Percentiles rank a stretch among this genome's conserved stretches.
Conservation (phyloP, 2,797 vertebrate species). For the Phoxinus dragarum region DNA sequence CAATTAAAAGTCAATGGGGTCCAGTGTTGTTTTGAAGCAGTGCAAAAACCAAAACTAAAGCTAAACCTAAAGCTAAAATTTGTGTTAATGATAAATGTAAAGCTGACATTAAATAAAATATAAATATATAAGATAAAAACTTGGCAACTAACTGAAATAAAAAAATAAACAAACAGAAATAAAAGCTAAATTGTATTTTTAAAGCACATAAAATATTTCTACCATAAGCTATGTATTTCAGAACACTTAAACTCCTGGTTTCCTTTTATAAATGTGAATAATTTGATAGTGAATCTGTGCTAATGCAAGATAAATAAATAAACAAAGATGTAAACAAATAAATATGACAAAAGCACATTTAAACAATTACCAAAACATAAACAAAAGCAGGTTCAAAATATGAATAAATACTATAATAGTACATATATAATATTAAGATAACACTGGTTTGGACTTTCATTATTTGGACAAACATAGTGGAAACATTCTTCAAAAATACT, state of each 20-base stretch:
- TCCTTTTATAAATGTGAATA: background rate
- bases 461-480: background rate
- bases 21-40: background rate
- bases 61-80: background rate
- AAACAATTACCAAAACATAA: background rate
- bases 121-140: background rate
- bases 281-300: background rate
- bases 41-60: background rate
- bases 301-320: background rate
- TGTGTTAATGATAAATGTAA: background rate
- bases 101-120: background rate
- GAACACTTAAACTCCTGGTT: background rate
- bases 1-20: background rate
- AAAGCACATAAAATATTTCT: background rate
- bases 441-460: background rate
- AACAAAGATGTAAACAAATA: background rate
- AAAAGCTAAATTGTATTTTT: background rate
- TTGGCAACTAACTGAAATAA: background rate
- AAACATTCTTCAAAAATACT: background rate
- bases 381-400: background rate
- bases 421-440: background rate
- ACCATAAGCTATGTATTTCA: background rate
- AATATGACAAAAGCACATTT: background rate
- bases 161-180: background rate
- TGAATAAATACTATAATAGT: background rate